These are phyloP conservation scores for Philypnodon macrostomus DNA, from an alignment of 2,797 vertebrate genomes.

Conservation along the genomic window DNA sequence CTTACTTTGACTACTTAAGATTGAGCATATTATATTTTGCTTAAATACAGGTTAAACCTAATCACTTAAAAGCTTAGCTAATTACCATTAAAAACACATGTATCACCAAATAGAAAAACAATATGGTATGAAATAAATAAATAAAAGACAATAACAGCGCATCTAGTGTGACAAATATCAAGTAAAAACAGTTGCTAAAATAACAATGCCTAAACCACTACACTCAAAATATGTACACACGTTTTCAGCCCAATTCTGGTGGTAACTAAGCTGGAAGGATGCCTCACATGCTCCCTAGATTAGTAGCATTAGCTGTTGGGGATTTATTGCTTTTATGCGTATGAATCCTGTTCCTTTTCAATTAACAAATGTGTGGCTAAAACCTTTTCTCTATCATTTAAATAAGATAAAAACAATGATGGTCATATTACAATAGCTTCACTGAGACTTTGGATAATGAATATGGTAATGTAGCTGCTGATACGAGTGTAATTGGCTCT, in stretches of 20 bases:
- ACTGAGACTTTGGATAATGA: conserved; percentile 9
- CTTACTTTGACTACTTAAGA: not conserved
- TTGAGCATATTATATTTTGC: not conserved
- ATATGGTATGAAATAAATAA: not conserved
- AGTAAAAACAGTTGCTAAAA: not conserved
- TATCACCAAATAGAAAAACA: not conserved
- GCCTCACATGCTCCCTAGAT: not conserved
- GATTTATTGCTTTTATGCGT: conserved; percentile 1
- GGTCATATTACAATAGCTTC: conserved; percentile 1
- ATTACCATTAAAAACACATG: not conserved
- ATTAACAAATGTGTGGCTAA: not conserved
- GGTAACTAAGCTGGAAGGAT: not conserved
- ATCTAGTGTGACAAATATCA: not conserved
- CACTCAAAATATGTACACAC: not conserved
- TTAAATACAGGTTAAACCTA: not conserved
- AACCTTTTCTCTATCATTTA: not conserved
- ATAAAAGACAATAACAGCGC: too few species aligned
- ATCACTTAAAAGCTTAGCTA: conserved; percentile 2
- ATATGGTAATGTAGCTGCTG: conserved; percentile 1
- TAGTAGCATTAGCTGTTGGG: not conserved
- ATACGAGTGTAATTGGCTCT: not conserved
- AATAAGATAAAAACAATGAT: conserved; percentile 1
- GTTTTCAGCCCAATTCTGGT: not conserved
- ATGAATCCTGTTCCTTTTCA: not conserved
- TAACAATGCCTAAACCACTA: too few species aligned